phyloP scores from a whole-genome alignment of 2,113 vertebrate genomes.

The Cairina moschata region DNA sequence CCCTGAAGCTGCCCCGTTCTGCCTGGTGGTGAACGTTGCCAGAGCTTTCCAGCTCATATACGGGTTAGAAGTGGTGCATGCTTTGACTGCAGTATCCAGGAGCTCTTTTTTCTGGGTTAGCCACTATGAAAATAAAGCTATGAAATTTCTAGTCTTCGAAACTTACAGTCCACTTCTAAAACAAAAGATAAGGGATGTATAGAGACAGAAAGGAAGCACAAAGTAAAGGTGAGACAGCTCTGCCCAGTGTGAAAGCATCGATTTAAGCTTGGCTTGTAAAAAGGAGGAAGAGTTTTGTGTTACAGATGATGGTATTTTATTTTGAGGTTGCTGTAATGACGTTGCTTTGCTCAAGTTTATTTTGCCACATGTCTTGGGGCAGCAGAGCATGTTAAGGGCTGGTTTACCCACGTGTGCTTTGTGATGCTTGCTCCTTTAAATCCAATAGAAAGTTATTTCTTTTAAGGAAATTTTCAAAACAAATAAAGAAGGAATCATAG shows the following conservation, averaged over 20 bases:
- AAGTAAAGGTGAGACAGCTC: not conserved
- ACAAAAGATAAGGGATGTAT: not conserved
- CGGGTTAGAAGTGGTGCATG: not conserved
- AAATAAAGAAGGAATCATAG: not conserved
- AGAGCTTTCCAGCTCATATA: fast-evolving
- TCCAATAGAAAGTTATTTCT: not conserved
- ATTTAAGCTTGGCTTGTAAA: not conserved
- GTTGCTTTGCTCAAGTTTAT: not conserved
- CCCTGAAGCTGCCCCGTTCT: not conserved
- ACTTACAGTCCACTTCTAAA: not conserved
- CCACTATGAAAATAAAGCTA: not conserved
- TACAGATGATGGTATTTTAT: not conserved
- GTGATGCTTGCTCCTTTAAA: not conserved
- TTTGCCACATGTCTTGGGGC: not conserved
- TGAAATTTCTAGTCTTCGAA: not conserved
- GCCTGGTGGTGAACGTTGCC: not conserved
- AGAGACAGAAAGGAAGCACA: not conserved
- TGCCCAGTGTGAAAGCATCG: not conserved
- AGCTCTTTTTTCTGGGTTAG: not conserved
- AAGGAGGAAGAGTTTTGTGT: not conserved
- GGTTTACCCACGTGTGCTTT: not conserved
- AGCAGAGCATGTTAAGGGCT: not conserved
- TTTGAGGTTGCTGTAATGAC: not conserved
- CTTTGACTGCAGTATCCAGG: not conserved
- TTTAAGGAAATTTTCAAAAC: not conserved